Conservation (phyloP, 2,113 vertebrate genomes). For the Brienomyrus brachyistius region DNA sequence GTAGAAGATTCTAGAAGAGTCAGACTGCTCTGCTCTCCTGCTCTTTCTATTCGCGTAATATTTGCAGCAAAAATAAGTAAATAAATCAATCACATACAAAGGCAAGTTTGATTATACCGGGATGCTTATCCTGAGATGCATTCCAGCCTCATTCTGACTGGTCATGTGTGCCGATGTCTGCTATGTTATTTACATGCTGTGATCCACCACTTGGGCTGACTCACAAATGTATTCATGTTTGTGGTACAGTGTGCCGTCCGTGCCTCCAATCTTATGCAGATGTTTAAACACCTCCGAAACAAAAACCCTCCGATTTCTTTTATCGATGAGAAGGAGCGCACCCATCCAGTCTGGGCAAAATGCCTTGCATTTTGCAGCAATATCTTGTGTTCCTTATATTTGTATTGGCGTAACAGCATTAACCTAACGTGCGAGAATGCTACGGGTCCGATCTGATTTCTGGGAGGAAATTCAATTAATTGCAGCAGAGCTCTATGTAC, state of each 20-base stretch:
- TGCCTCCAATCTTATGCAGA: neutral
- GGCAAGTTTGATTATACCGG: neutral
- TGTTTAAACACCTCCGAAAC: neutral
- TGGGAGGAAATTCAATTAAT: neutral
- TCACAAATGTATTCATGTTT: neutral
- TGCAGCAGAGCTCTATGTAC: neutral
- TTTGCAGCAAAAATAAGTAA: neutral
- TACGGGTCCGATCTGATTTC: neutral
- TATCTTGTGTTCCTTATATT: neutral
- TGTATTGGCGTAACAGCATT: neutral
- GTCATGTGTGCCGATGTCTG: neutral
- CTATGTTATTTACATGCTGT: neutral
- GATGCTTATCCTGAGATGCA: neutral
- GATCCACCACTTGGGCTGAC: neutral
- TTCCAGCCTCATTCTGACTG: neutral
- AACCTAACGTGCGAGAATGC: neutral
- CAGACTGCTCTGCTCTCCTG: neutral
- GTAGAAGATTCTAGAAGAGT: neutral
- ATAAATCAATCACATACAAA: neutral
- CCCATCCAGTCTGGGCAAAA: neutral
- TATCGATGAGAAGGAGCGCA: neutral
- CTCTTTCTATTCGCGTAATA: neutral
- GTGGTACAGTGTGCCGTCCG: neutral
- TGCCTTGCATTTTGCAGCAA: neutral
- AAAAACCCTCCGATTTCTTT: neutral